phyloP scores from a whole-genome alignment of 2,113 vertebrate species.

The Chlamydotis undulata region DNA sequence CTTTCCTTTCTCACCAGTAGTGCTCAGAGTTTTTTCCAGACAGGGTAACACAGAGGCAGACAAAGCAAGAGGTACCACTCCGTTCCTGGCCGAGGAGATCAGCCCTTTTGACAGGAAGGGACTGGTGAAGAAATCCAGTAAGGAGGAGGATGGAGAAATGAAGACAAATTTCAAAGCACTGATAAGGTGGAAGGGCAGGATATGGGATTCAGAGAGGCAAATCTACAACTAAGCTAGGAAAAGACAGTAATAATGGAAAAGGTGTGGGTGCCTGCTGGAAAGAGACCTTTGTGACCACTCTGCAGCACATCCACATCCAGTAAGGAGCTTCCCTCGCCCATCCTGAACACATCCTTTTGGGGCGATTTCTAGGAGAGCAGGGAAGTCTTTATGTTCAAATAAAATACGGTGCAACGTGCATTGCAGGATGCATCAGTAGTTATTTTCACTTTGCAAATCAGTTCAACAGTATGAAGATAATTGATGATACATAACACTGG shows the following conservation, averaged over 20 bases:
- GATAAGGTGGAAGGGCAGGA: background rate
- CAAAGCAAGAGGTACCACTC: background rate
- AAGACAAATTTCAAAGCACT: background rate
- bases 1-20: background rate
- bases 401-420: background rate
- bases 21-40: background rate
- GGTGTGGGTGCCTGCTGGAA: background rate
- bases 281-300: background rate
- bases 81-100: too few relatives aligned
- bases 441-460: background rate
- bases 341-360: background rate
- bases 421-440: too few relatives aligned
- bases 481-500: rapidly evolving
- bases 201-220: background rate
- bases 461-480: background rate
- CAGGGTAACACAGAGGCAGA: background rate
- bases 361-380: background rate
- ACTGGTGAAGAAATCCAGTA: background rate
- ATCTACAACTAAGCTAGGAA: background rate
- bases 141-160: background rate
- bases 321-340: rapidly evolving
- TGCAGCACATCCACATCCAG: background rate
- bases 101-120: background rate
- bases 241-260: background rate
- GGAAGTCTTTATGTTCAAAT: background rate